Conservation (phyloP, 2,888 invertebrate genomes). For the Amiota mariae region DNA sequence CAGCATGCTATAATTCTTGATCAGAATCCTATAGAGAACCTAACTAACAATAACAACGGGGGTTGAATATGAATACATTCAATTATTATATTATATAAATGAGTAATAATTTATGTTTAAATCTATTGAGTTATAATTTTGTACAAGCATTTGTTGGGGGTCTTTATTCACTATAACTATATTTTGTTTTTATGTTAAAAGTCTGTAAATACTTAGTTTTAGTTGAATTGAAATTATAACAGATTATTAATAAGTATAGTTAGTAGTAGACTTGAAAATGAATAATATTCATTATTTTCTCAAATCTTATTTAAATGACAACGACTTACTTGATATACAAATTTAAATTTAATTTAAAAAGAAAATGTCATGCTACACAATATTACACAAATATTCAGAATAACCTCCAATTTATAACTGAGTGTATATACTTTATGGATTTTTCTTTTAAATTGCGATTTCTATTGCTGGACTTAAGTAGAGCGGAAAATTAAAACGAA, state of each 20-base stretch:
- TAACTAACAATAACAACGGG: neutral
- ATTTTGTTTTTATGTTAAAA: too few species aligned
- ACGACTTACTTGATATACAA: too few species aligned
- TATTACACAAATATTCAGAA: neutral
- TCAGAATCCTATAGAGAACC: slow-evolving; percentile 32
- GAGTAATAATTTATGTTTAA: neutral
- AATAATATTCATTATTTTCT: too few species aligned
- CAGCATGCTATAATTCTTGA: slow-evolving; percentile 49
- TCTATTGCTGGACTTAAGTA: slow-evolving; percentile 51
- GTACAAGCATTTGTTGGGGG: neutral
- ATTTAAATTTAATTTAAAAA: too few species aligned
- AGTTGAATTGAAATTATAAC: too few species aligned
- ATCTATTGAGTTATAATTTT: neutral
- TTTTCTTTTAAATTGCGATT: neutral
- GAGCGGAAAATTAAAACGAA: slow-evolving; percentile 68
- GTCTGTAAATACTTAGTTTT: too few species aligned
- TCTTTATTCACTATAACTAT: too few species aligned
- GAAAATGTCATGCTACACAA: neutral
- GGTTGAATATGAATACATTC: neutral
- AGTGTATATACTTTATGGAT: too few species aligned
- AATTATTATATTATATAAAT: slow-evolving; percentile 19
- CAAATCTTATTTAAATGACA: too few species aligned
- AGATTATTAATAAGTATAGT: too few species aligned
- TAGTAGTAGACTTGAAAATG: too few species aligned
- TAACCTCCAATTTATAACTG: neutral